Evolutionary conservation across 2,797 vertebrate species (phyloP).

Genomic region (Hypotaenidia philippensis): DNA sequence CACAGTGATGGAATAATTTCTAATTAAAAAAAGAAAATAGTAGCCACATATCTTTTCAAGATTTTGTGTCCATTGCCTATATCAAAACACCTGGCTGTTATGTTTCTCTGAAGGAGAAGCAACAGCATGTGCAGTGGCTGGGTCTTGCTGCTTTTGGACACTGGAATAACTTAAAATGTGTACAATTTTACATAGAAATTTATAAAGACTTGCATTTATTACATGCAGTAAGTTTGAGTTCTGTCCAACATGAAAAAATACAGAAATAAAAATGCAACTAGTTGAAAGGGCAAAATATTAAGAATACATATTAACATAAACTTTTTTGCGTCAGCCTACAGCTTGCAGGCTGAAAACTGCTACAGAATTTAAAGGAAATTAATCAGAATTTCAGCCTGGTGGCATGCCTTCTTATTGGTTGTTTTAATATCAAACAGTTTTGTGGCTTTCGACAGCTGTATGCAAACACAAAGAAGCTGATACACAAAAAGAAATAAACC

Average conservation of each 20-base stretch:
- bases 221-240: neutral
- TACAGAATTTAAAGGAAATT: neutral
- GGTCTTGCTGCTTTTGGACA: slow-evolving; percentile 19
- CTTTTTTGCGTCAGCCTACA: neutral
- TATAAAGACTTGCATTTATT: neutral
- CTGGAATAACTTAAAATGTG: neutral
- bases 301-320: neutral
- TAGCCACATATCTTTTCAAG: neutral
- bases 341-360: neutral
- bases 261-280: neutral
- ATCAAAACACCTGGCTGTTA: neutral
- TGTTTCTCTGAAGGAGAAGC: neutral
- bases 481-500: neutral
- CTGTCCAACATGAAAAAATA: neutral
- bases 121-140: slow-evolving; percentile 30
- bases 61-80: neutral
- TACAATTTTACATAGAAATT: neutral
- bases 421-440: neutral
- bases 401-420: neutral
- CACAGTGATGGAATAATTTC: neutral
- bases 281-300: neutral
- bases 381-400: neutral
- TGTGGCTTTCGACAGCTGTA: neutral
- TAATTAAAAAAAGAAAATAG: neutral
- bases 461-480: neutral